phyloP scores from a whole-genome alignment of 1,140 invertebrate genomes.

The Trypoxylus dichotomus region DNA sequence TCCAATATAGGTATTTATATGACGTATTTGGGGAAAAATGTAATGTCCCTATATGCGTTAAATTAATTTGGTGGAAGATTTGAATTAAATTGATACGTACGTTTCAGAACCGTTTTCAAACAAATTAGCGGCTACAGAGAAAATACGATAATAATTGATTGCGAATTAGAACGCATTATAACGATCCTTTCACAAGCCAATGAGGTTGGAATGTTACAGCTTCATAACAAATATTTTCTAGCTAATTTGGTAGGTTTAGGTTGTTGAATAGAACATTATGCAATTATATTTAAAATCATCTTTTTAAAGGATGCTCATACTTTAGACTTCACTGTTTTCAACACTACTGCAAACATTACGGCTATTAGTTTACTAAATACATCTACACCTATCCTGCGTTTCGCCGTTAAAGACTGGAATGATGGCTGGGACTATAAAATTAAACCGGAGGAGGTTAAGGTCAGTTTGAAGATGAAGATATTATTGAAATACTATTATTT shows the following conservation, averaged over 20 bases:
- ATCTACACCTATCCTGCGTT: constrained; percentile 42
- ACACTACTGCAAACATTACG: constrained; percentile 72
- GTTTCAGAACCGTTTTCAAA: constrained; percentile 7
- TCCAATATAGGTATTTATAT: neutral
- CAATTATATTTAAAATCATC: neutral
- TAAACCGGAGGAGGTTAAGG: neutral
- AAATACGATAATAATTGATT: constrained; percentile 73
- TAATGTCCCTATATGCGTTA: too few relatives aligned
- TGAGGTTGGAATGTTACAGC: constrained; percentile 77
- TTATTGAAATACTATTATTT: neutral
- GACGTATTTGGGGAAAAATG: neutral
- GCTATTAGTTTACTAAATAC: constrained; percentile 72
- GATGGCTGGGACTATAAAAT: neutral
- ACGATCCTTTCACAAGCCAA: constrained; percentile 74
- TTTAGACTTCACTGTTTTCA: constrained; percentile 42
- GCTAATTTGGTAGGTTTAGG: constrained; percentile 54
- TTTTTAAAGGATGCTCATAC: constrained; percentile 49
- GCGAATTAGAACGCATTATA: constrained; percentile 65
- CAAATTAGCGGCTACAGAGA: neutral
- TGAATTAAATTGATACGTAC: too few relatives aligned
- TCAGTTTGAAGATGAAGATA: neutral
- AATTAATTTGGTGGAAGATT: too few relatives aligned
- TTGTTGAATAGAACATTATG: neutral
- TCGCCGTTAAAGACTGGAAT: neutral
- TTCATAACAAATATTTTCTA: constrained; percentile 66